Base-by-base conservation (phyloP, 2,113 vertebrate species). In the Ochotona princeps region DNA sequence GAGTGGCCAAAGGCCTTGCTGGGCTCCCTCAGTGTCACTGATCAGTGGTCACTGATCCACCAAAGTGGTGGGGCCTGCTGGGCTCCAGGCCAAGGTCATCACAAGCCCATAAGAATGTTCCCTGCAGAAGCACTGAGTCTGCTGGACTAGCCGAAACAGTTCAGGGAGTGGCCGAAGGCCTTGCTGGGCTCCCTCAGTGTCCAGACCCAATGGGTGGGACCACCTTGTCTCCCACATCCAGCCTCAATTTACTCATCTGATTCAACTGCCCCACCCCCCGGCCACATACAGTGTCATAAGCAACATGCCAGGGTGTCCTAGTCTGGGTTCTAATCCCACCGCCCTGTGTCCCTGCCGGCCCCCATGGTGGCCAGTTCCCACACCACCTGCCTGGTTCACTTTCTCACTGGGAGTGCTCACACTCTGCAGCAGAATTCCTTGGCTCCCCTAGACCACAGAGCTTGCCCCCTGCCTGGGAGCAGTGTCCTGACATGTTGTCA, bases 11-110 rank as follows among this genome's bases (percentile, higher is more conserved):
- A 79, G 54, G 38, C n/a, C 44, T 32, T 67, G 17, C 51, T 51
- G 44, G 61, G 74, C 30, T 47, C 17, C 47, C 5, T 38, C 7
- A 7, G 35, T 60, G 30, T 17, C 60, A n/a, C n/a, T n/a, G n/a
- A n/a, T n/a, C 95, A 89, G 13, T 2, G 35, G 96, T 76, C 87
- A 94, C 92, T 61, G 95, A 95, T 73, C 60, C 97, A 91, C 95
- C 92, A 25, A 95, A 94, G 96, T 87, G 7, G 85, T 26, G 85
- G 83, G 0, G 0, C 70, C 75, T 15, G 2, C 80, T 11, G 54
- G 84, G 82, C 75, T 90, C 95, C 75, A 63, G 25, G 83, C 66
- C 87, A 69, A 75, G 70, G 20, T 25, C 26, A 2, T 73, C 66
- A 15, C 5, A 1, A 35, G 82, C 66, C 8, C 49, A 28, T 0